A percentile compares a stretch with the other conserved stretches of the same genome.
These are phyloP conservation scores for Heterotilapia buettikoferi DNA, from an alignment of 2,113 vertebrate species.

Conservation along the genomic window DNA sequence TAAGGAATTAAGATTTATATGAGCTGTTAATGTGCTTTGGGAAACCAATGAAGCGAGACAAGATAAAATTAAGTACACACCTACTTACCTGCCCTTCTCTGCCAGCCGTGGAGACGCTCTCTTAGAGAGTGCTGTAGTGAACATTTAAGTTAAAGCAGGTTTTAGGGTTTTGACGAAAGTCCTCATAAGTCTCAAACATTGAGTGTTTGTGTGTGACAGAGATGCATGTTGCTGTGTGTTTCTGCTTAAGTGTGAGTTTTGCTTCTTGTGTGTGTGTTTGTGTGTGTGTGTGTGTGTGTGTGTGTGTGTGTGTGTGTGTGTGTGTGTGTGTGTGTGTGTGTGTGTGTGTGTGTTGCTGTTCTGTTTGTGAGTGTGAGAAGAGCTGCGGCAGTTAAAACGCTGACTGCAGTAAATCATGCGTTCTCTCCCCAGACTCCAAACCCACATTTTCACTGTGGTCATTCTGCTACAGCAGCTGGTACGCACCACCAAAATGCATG, in stretches of 20 bases:
- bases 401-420: neutral
- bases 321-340: too few relatives aligned
- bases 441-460: neutral
- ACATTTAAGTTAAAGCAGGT: neutral
- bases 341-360: neutral
- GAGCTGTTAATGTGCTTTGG: neutral
- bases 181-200: neutral
- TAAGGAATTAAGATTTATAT: neutral
- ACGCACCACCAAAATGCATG: neutral
- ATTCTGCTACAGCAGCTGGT: neutral
- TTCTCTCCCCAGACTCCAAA: neutral
- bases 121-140: neutral
- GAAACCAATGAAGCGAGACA: neutral
- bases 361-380: neutral
- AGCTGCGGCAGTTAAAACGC: constrained; percentile 1
- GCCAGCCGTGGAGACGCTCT: neutral
- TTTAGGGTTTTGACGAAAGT: neutral
- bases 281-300: too few relatives aligned
- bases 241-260: too few relatives aligned
- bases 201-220: neutral
- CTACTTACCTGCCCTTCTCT: neutral
- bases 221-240: too few relatives aligned
- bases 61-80: neutral
- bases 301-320: too few relatives aligned
- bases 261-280: too few relatives aligned